Evolutionary conservation across 2,797 vertebrate genomes (phyloP).

Genomic region (Gymnodraco acuticeps): DNA sequence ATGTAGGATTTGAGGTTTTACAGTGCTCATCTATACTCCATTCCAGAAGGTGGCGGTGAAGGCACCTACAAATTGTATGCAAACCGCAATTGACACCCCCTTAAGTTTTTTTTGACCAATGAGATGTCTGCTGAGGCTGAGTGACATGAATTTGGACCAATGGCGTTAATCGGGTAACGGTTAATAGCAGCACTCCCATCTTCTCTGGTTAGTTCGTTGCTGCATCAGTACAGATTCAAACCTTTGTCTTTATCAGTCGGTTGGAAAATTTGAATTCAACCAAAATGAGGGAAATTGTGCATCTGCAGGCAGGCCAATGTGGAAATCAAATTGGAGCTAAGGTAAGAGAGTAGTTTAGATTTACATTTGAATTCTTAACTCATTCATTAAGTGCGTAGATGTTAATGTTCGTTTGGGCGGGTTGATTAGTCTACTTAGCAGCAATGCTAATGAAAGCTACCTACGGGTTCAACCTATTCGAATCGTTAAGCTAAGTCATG

Average conservation of each 20-base stretch:
- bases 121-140: not conserved
- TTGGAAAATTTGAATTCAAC: not conserved
- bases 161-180: rapidly evolving
- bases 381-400: not conserved
- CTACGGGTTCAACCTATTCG: not conserved
- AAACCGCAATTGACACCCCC: too few species aligned
- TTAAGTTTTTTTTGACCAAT: slow-evolving; percentile 44
- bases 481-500: not conserved
- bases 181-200: not conserved
- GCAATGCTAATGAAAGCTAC: slow-evolving; percentile 17
- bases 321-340: slow-evolving; percentile 78
- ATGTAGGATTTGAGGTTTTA: too few species aligned
- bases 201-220: slow-evolving; percentile 39
- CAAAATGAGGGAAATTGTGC: slow-evolving; percentile 77
- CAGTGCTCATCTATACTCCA: too few species aligned
- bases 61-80: too few species aligned
- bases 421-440: slow-evolving; percentile 39
- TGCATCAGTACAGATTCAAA: not conserved
- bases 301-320: slow-evolving; percentile 75
- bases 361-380: not conserved
- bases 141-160: slow-evolving; percentile 32
- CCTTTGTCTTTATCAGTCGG: too few species aligned
- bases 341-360: slow-evolving; percentile 26
- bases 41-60: too few species aligned
- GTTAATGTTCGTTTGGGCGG: slow-evolving; percentile 44